A percentile compares a stretch with the other conserved stretches of the same genome.
phyloP scores from a whole-genome alignment of 2,797 vertebrate genomes.

The Sebastes vulpes region DNA sequence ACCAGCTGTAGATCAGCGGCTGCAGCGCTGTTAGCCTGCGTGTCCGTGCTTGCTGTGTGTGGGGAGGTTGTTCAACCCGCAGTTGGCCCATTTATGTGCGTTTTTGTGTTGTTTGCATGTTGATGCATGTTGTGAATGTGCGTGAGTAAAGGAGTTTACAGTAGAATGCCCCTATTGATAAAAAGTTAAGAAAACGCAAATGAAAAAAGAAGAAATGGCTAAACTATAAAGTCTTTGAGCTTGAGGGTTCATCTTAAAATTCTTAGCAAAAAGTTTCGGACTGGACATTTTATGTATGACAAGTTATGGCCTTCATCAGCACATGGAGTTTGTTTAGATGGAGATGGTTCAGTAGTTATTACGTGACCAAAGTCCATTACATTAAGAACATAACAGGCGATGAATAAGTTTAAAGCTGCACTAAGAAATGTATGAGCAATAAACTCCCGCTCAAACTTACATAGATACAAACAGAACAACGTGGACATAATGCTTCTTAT shows the following conservation, averaged over 20 bases:
- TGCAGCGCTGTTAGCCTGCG: background rate
- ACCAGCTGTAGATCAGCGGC: constrained; percentile 21
- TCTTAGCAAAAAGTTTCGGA: background rate
- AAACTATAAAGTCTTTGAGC: background rate
- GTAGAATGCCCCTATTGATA: background rate
- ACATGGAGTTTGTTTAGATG: background rate
- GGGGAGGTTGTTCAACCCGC: background rate
- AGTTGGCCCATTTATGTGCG: background rate
- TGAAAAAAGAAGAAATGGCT: background rate
- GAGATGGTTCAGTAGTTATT: background rate
- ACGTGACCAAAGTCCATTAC: background rate
- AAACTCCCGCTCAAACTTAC: background rate
- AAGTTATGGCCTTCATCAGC: background rate
- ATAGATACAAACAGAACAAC: background rate
- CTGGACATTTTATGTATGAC: background rate
- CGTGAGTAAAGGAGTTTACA: background rate
- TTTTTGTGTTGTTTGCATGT: constrained; percentile 29
- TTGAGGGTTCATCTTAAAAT: background rate
- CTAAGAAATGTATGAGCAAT: background rate
- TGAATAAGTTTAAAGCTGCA: background rate
- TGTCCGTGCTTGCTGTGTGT: constrained; percentile 38
- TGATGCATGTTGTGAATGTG: constrained; percentile 19
- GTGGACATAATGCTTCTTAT: background rate
- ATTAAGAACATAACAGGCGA: background rate
- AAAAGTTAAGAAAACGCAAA: background rate